Base-by-base conservation (phyloP, 2,797 vertebrate genomes). In the Anguilla anguilla region DNA sequence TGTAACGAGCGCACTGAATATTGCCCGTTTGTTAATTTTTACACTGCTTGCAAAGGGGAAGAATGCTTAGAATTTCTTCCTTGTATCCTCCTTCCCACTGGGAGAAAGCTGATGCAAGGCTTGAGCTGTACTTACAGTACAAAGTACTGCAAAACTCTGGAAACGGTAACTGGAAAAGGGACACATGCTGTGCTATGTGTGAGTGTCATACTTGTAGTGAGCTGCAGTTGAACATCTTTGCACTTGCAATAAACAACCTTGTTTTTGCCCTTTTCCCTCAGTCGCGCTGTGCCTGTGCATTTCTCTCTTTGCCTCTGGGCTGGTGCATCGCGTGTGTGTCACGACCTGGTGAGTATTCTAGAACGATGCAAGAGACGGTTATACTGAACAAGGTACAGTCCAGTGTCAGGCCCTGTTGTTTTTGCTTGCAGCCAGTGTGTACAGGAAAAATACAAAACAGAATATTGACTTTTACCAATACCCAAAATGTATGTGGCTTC, bases 241-340 rank as follows among this genome's bases (percentile, higher is more conserved):
- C 28, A 35, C 49, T 86, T n/a, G 57, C n/a, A 59, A n/a, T 85
- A 11, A 19, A 85, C 19, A 46, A 13, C 53, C 35, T 67, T 67
- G 15, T 74, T 31, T 31, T 84, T 19, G 87, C 69, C 19, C 0
- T 39, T 92, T 96, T 83, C 35, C 92, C 95, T 84, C 92, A 97
- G 96, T 97, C 92, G 92, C 97, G 88, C 6, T 97, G 90, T 99
- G 98, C 90, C 95, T 99, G 86, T 93, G 95, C 86, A 90, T 99
- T 90, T 96, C 98, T 2, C 95, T 99, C 82, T 99, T 99, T 6
- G 98, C 98, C 1, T 98, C 98, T 0, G 98, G 98, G 81, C 94
- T 99, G 93, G 98, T 99, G 2, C 98, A 99, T 87, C 96, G 98
- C 0, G 96, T 97, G 86, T 97, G 96, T 83, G 96, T 97, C 90